These are phyloP conservation scores for Oreochromis grahami DNA, from an alignment of 2,797 vertebrate species.

Conservation along the genomic window DNA sequence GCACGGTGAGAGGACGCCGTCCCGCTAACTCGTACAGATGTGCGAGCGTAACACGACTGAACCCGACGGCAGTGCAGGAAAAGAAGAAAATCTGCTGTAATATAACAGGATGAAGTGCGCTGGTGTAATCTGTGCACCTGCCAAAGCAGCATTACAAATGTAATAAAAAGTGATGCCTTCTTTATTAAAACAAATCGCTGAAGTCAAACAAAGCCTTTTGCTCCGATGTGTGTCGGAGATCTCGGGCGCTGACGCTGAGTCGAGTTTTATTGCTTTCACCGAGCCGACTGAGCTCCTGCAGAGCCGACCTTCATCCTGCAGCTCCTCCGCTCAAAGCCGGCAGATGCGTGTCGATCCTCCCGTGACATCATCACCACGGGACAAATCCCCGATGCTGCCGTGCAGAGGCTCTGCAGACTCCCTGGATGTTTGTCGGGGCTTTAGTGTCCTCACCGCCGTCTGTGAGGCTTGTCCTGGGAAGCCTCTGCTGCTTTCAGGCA, in stretches of 20 bases:
- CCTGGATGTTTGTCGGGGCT: constrained; percentile 20
- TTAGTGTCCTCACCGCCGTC: not conserved
- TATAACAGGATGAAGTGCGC: not conserved
- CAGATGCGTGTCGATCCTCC: not conserved
- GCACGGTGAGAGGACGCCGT: not conserved
- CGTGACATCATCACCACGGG: not conserved
- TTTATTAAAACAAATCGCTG: not conserved
- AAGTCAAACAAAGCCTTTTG: not conserved
- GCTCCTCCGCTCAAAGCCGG: not conserved
- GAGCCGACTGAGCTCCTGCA: not conserved
- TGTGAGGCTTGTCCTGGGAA: constrained; percentile 14
- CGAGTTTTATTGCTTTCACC: not conserved
- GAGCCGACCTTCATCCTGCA: constrained; percentile 6
- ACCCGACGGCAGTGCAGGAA: not conserved
- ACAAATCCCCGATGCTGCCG: not conserved
- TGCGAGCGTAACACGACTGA: accelerated
- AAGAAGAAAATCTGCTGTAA: not conserved
- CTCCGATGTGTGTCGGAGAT: not conserved
- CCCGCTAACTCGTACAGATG: not conserved
- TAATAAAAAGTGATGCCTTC: not conserved
- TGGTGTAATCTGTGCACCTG: not conserved
- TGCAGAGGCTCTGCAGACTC: not conserved
- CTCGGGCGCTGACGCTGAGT: not conserved
- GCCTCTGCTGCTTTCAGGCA: not conserved
- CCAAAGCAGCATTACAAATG: not conserved